Evolutionary conservation across 2,888 invertebrate species (phyloP), one percentile per base, ranked within the genome.

Genomic region (Mamestra brassicae): DNA sequence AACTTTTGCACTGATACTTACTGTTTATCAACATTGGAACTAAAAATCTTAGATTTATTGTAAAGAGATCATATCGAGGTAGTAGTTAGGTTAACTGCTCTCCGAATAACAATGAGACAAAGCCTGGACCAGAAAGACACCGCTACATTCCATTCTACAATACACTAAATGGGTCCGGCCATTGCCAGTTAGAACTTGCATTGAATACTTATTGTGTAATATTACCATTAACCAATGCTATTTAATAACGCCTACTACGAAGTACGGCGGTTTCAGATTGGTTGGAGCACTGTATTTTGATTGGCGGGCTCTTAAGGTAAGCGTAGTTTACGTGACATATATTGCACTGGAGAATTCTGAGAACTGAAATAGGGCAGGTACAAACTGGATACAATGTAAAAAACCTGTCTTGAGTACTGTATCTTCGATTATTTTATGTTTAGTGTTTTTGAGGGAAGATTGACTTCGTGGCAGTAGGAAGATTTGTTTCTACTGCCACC

Each of bases 231-330:
- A 36, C 13, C 57, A 42, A 38, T 71, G 17, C n/a, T 4, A 11
- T 15, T 15, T 45, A 58, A 26, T 47, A 50, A 55, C 34, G 10
- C 36, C 17, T 26, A 10, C 60, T 26, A 47, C n/a, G 5, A 11
- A 4, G 4, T n/a, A 38, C 34, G n/a, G 3, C 4, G 38, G 11
- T n/a, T n/a, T 75, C 45, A 54, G 74, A 74, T 74, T 74, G 74
- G 74, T 7, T 45, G 8, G 13, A 38, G 8, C 34, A 61, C 26
- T 50, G 15, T 15, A 54, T 36, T 13, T 34, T 75, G 50, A 76
- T 76, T 75, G 76, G 55, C n/a, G 11, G 45, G 4, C 4, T n/a
- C 0, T 34, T 54, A 75, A n/a, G 0, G 38, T 60, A 15, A 55
- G 54, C 54, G 75, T 50, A 34, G 47, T 66, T 60, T 36, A 36